Base-by-base conservation (phyloP, 2,113 vertebrate genomes). In the Tonatia bakeri region DNA sequence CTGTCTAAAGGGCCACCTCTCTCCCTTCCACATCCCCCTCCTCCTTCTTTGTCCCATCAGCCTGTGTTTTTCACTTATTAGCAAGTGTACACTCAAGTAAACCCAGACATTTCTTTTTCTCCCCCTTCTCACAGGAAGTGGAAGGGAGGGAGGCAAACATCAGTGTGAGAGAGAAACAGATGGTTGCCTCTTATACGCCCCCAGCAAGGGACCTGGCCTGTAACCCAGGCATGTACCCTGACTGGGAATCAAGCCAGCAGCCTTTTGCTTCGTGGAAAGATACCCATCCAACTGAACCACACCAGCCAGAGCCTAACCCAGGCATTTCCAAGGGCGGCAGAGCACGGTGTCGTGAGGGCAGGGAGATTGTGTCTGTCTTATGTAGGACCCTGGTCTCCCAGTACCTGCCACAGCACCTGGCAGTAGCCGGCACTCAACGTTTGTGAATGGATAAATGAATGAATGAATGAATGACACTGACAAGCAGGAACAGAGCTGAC, bases 381-480 rank as follows among this genome's bases (percentile, higher is more conserved):
- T 1, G 0, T 2, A 0, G 9, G 24, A 4, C 31, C 36, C 13
- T 47, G 9, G 2, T 77, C 40, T 85, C 19, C 33, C 22, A 19
- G 7, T 0, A 6, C 43, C 38, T 45, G 36, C 56, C 47, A 16
- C 1, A 50, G 40, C 77, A 43, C 47, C 45, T 59, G 36, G 67
- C n/a, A 22, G 36, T 38, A 24, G n/a, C 83, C 64, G 70, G 64
- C 76, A 17, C 20, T 73, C 22, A 36, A 22, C 14, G 22, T 38
- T 59, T 31, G 1, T 54, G 76, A 92, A 59, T 59, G 56, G 26
- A 31, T 75, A n/a, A 43, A 38, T 75, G 38, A 43, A 38, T 33
- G 31, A 50, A 20, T 56, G 67, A 40, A 24, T 31, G 40, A 28
- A 19, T 17, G 16, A 77, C 7, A 26, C 67, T 20, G 40, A 79